Base-by-base conservation (phyloP, 2,888 invertebrate species). In the Cylloceria caligata region DNA sequence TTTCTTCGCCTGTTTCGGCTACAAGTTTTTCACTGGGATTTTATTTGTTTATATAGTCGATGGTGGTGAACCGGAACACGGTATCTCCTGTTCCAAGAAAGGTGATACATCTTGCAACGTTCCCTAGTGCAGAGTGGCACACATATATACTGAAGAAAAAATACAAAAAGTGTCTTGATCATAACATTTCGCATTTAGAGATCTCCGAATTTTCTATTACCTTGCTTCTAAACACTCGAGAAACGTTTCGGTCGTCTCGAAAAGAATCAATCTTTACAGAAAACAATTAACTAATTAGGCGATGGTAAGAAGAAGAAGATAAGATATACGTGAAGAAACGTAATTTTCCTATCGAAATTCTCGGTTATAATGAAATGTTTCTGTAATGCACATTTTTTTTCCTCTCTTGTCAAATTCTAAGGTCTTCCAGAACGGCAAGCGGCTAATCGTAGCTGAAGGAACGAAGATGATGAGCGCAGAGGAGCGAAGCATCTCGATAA, bases 21-120 rank as follows among this genome's bases (percentile, higher is more conserved):
- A 39, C 27, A 85, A 84, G 86, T 86, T 86, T 86, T 86, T 82
- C 79, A 84, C 83, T 76, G 47, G 24, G 75, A 83, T 85, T 85
- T 87, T 87, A 87, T 87, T 84, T 84, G 81, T 83, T 81, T 83
- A 36, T 34, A n/a, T 3, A 34, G 9, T 19, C 34, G 34, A 16
- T 16, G 11, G 16, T 34, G 34, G 60, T 9, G 60, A 60, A 60
- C 19, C 34, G 19, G 16, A 60, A 16, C 19, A 34, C 19, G 11
- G 30, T 4, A 7, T n/a, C 16, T 57, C 7, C 57, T 5, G 60
- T 34, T 9, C 27, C 5, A n/a, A 30, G 30, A 16, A 3, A 60
- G 34, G 16, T 60, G 60, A 60, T 34, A 36, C 52, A 24, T 24
- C 52, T 21, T 21, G 52, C 24, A 11, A 3, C 24, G 52, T 21